Evolutionary conservation across 2,797 vertebrate species (phyloP).

Genomic region (Mycteria americana): DNA sequence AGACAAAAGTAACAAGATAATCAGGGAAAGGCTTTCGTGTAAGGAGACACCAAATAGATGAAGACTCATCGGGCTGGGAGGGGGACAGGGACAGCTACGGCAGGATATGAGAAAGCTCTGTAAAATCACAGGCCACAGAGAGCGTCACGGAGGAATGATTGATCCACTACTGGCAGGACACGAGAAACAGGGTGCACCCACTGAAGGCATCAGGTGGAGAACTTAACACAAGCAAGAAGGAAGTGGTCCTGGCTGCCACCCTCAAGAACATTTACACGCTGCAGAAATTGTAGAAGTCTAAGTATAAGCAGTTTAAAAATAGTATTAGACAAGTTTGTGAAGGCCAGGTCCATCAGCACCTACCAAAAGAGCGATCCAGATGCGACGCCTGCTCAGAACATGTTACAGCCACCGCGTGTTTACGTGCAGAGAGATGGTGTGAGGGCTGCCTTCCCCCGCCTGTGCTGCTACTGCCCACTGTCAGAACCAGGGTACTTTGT

Average conservation of each 20-base stretch:
- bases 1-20: not conserved
- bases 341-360: not conserved
- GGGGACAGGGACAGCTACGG: not conserved
- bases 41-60: not conserved
- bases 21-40: not conserved
- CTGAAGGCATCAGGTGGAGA: not conserved
- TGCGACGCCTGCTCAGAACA: fast-evolving
- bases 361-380: not conserved
- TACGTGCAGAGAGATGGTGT: fast-evolving
- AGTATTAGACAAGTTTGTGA: not conserved
- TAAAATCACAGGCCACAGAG: not conserved
- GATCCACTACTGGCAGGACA: not conserved
- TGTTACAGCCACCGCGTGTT: fast-evolving
- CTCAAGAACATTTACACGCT: fast-evolving
- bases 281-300: not conserved
- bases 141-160: not conserved
- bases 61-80: not conserved
- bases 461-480: fast-evolving
- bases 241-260: not conserved
- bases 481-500: not conserved
- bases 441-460: fast-evolving
- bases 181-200: not conserved
- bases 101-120: not conserved
- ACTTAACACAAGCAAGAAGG: not conserved
- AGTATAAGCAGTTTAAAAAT: not conserved